Conservation (phyloP, 2,113 vertebrate genomes). For the Sturnus vulgaris region DNA sequence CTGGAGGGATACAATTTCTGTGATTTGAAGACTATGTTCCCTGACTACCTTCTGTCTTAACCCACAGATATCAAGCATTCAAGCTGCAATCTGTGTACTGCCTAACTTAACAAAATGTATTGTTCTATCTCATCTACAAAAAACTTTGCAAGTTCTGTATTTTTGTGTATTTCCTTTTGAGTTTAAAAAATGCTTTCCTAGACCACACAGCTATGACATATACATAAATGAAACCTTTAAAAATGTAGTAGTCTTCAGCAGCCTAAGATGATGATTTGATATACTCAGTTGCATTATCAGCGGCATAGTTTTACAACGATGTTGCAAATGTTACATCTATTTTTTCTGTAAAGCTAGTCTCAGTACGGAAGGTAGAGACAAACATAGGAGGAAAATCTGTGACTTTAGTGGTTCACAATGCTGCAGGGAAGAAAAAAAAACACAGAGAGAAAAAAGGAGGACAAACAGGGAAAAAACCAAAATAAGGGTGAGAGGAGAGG, state of each 20-base stretch:
- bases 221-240: background rate
- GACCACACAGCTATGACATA: accelerated
- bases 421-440: background rate
- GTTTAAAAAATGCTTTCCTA: background rate
- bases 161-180: background rate
- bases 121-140: background rate
- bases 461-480: background rate
- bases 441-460: background rate
- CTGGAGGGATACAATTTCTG: background rate
- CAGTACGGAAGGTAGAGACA: background rate
- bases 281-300: background rate
- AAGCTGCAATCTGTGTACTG: background rate
- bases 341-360: background rate
- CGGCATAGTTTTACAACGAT: accelerated
- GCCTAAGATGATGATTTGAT: background rate
- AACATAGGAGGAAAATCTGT: background rate
- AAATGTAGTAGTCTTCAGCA: background rate
- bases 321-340: background rate
- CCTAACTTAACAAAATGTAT: background rate
- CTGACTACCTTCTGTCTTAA: background rate
- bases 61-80: background rate
- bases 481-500: background rate
- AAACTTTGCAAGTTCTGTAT: background rate
- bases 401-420: background rate
- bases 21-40: background rate